Evolutionary conservation across 2,113 vertebrate genomes (phyloP).

Genomic region (Tachuris rubrigastra): DNA sequence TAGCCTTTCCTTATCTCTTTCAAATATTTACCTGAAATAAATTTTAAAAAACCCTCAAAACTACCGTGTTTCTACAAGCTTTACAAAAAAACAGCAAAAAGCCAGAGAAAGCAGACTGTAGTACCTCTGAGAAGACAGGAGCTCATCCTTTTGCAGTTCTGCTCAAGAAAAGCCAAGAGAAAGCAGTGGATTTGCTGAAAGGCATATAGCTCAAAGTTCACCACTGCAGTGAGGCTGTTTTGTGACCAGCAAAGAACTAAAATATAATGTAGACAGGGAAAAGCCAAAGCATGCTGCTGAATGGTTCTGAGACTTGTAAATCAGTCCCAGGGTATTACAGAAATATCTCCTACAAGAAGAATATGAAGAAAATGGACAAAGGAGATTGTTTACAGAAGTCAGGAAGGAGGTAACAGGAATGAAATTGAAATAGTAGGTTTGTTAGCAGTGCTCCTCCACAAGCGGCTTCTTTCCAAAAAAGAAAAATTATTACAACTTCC

Average conservation of each 20-base stretch:
- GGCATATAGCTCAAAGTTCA: neutral
- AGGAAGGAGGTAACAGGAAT: neutral
- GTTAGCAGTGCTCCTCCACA: neutral
- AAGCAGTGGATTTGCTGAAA: neutral
- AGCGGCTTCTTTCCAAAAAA: neutral
- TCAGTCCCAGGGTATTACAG: neutral
- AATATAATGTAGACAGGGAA: neutral
- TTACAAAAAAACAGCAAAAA: neutral
- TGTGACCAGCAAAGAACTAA: neutral
- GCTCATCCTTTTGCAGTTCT: neutral
- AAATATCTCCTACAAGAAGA: neutral
- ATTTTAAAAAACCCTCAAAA: neutral
- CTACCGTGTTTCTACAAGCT: neutral
- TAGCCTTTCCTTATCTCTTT: neutral
- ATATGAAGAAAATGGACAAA: neutral
- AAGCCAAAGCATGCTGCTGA: neutral
- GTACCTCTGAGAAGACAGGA: neutral
- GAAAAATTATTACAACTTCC: neutral
- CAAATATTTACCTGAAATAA: neutral
- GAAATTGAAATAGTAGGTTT: neutral
- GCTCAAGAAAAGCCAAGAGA: neutral
- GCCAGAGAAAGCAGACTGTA: neutral
- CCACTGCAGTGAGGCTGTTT: neutral
- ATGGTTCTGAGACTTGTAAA: neutral
- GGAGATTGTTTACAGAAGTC: neutral